Base-by-base conservation (phyloP, 2,888 invertebrate species). In the Andrena praecox region DNA sequence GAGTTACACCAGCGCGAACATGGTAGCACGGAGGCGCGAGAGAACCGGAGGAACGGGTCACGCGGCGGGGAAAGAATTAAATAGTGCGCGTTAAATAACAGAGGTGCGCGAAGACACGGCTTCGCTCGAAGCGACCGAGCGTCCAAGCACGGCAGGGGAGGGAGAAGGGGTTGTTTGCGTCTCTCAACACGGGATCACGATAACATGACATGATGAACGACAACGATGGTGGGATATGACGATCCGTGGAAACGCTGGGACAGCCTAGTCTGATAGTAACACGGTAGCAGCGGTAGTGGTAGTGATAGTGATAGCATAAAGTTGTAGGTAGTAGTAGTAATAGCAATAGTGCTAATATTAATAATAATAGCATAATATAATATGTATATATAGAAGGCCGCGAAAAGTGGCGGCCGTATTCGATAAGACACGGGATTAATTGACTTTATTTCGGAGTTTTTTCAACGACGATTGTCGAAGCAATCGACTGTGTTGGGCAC, bases 301-400 rank as follows among this genome's bases (percentile, higher is more conserved):
- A 42, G 54, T 78, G 35, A 54, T 73, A 74, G 48, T 69, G 42
- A 73, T 76, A 74, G 66, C 79, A 63, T 62, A 81, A 77, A 67
- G 31, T 48, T 42, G 29, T 42, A 54, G 60, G 31, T 48, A 29
- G 29, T 42, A 54, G 60, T 20, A 68, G n/a, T 35, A 62, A 52
- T 12, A 67, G 16, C 7, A 67, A 10, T 10, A 27, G 5, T 69
- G 59, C 10, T 59, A 56, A 4, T 68, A 56, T 12, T 67, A 70
- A 62, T 77, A 77, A 75, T 84, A 84, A 59, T 86, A 85, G 80
- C 71, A 63, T 73, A 75, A 74, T 67, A 78, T 68, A 62, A 42
- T 56, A 52, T 42, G 42, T 62, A 27, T 68, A 56, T 52, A 68
- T 56, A 78, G 60, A 63, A 10, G 24, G 42, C 31, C 67, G 52